phyloP scores from a whole-genome alignment of 2,797 vertebrate genomes.

The Clarias fuscus region DNA sequence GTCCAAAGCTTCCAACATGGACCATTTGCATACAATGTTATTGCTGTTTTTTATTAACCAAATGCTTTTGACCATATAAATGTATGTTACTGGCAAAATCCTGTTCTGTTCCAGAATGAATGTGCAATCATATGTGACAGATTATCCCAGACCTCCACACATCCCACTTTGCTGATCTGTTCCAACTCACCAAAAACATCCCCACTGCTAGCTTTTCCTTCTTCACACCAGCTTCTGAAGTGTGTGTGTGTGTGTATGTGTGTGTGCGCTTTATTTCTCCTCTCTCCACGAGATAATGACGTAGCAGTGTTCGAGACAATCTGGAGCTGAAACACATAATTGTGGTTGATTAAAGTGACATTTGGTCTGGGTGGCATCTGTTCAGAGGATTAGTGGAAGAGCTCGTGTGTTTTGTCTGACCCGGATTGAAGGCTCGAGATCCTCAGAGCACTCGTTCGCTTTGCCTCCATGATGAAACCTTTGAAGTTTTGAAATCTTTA shows the following conservation, averaged over 20 bases:
- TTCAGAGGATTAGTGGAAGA: constrained; percentile 60
- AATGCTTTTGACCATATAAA: too few relatives aligned
- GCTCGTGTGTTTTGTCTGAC: constrained; percentile 43
- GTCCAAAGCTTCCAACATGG: too few relatives aligned
- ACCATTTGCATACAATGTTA: too few relatives aligned
- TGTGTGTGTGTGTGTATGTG: neutral
- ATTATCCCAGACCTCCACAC: neutral
- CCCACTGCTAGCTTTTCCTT: neutral
- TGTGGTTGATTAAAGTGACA: constrained; percentile 77
- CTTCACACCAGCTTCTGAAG: neutral
- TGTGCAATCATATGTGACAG: neutral
- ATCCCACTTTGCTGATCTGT: neutral
- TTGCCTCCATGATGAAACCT: constrained; percentile 17
- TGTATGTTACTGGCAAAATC: neutral
- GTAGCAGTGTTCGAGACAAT: constrained; percentile 5
- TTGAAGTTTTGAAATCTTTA: neutral
- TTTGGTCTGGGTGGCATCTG: constrained; percentile 67
- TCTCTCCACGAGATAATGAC: neutral
- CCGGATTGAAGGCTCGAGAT: constrained; percentile 50
- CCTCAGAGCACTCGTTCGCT: neutral
- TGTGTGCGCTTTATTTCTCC: too few relatives aligned
- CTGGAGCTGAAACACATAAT: constrained; percentile 61
- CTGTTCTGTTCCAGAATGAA: neutral
- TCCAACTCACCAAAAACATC: neutral
- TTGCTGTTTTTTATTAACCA: too few relatives aligned